These are phyloP conservation scores for Creontiades dilutus DNA, from an alignment of 2,888 invertebrate genomes.

Conservation along the genomic window DNA sequence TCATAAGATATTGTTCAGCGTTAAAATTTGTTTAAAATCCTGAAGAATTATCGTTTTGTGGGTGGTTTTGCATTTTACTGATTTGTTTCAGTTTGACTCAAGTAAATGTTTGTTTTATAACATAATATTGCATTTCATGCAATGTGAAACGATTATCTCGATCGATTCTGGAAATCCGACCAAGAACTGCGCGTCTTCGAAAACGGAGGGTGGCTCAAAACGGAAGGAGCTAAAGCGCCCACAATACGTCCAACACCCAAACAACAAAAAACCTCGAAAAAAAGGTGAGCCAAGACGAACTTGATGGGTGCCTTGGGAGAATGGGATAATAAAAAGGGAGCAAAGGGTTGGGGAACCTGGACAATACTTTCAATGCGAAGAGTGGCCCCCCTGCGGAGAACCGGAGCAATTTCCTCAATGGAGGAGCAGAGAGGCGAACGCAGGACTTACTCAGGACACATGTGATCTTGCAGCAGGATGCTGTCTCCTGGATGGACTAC, in stretches of 20 bases:
- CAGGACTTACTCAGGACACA: not conserved
- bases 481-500: not conserved
- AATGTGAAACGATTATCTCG: no score
- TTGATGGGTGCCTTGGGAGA: conserved; percentile 9
- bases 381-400: conserved; percentile 13
- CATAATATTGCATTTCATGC: no score
- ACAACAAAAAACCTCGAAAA: not conserved
- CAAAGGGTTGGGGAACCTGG: conserved; percentile 52
- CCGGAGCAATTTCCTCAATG: conserved; percentile 43
- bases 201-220: not conserved
- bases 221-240: not conserved
- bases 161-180: no score
- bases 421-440: not conserved
- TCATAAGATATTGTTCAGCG: no score
- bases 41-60: no score
- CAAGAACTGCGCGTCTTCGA: no score
- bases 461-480: not conserved
- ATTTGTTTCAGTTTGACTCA: no score
- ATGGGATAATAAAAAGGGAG: conserved; percentile 54
- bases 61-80: no score
- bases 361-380: conserved; percentile 47
- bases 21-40: no score
- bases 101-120: no score
- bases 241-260: not conserved
- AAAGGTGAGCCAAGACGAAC: not conserved